These are phyloP conservation scores for Alcis repandata DNA, from an alignment of 2,888 invertebrate genomes.

Conservation along the genomic window DNA sequence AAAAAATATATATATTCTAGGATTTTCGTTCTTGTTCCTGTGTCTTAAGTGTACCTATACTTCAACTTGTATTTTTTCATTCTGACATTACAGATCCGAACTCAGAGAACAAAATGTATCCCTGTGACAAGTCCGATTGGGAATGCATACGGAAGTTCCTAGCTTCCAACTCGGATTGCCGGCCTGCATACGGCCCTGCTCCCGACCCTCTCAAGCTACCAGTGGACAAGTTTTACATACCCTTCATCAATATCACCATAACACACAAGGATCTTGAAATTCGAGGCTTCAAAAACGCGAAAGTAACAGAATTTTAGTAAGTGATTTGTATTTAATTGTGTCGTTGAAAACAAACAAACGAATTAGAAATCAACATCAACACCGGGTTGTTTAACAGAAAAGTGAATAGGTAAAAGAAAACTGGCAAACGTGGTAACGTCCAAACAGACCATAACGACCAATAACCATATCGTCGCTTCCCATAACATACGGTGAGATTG, in stretches of 20 bases:
- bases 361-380: no score
- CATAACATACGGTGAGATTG: no score
- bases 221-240: slow-evolving; percentile 22
- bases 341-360: not conserved
- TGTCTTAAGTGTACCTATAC: no score
- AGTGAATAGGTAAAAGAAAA: no score
- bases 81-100: slow-evolving; percentile 18
- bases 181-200: slow-evolving; percentile 33
- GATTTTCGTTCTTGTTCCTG: no score
- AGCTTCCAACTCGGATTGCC: slow-evolving; percentile 43
- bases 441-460: no score
- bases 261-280: slow-evolving; percentile 37
- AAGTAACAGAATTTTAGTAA: slow-evolving; percentile 59
- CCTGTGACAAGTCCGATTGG: slow-evolving; percentile 45
- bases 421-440: no score
- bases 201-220: slow-evolving; percentile 38
- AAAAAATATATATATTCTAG: no score
- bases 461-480: no score
- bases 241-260: slow-evolving; percentile 50
- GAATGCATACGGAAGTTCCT: slow-evolving; percentile 51
- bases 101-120: slow-evolving; percentile 33
- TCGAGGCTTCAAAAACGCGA: slow-evolving; percentile 52
- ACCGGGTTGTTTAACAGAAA: no score
- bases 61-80: no score
- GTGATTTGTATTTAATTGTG: slow-evolving; percentile 18